These are phyloP conservation scores for Lipophrys pholis DNA, from an alignment of 2,113 vertebrate genomes.

Conservation along the genomic window DNA sequence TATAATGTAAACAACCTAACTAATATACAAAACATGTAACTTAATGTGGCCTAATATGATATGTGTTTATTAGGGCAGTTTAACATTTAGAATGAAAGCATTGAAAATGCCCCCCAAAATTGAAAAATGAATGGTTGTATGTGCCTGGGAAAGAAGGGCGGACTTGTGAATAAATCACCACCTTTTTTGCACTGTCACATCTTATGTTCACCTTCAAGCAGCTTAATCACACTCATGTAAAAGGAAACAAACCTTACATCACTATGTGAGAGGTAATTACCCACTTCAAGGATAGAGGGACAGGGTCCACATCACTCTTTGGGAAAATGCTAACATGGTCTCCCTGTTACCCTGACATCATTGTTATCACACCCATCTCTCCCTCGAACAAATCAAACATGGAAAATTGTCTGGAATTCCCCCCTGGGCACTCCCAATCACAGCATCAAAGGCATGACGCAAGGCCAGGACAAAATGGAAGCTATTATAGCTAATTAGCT, in stretches of 20 bases:
- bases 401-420: slow-evolving; percentile 72
- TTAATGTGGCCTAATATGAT: too few species aligned
- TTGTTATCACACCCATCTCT: slow-evolving; percentile 56
- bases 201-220: not conserved
- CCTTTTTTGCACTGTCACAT: not conserved
- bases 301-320: slow-evolving; percentile 42
- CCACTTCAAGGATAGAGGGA: slow-evolving; percentile 29
- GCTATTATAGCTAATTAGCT: slow-evolving; percentile 79
- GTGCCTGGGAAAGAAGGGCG: too few species aligned
- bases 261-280: slow-evolving; percentile 24
- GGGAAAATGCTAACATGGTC: slow-evolving; percentile 53
- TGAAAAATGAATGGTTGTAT: too few species aligned
- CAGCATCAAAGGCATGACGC: slow-evolving; percentile 76
- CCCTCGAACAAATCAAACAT: slow-evolving; percentile 65
- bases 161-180: not conserved
- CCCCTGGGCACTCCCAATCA: slow-evolving; percentile 72
- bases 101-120: too few species aligned
- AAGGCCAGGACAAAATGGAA: slow-evolving; percentile 79
- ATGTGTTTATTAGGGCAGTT: too few species aligned
- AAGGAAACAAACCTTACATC: slow-evolving; percentile 1
- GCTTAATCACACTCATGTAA: not conserved
- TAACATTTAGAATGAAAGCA: too few species aligned
- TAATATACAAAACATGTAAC: too few species aligned
- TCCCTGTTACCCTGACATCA: slow-evolving; percentile 65
- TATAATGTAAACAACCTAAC: too few species aligned